These are phyloP conservation scores for Scophthalmus maximus DNA, from an alignment of 2,113 vertebrate genomes.

Conservation along the genomic window DNA sequence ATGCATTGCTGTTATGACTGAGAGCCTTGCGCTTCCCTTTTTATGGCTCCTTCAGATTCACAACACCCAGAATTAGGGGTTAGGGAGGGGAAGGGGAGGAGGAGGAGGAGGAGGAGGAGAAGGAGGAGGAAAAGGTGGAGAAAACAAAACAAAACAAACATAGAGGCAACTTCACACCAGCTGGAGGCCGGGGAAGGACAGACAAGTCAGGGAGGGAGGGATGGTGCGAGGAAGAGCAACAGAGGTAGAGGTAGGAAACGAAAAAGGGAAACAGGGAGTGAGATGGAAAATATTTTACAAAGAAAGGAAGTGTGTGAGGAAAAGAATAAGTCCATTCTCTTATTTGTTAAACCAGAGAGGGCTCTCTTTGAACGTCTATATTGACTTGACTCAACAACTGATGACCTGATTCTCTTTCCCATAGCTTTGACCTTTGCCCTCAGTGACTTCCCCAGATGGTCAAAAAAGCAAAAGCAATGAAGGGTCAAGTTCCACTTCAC, in stretches of 20 bases:
- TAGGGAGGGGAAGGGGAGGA: slow-evolving; percentile 24
- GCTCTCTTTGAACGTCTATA: slow-evolving; percentile 34
- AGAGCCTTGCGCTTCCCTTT: slow-evolving; percentile 80
- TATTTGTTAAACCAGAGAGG: neutral
- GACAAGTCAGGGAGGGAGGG: slow-evolving; percentile 37
- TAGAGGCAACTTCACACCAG: slow-evolving; percentile 62
- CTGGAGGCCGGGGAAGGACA: slow-evolving; percentile 18
- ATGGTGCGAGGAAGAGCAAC: slow-evolving; percentile 10
- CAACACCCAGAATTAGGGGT: slow-evolving; percentile 75
- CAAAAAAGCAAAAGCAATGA: slow-evolving; percentile 56
- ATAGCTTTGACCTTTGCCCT: slow-evolving; percentile 72
- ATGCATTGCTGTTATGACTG: slow-evolving; percentile 83
- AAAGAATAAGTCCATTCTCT: neutral
- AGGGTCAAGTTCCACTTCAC: slow-evolving; percentile 70
- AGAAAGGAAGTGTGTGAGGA: neutral
- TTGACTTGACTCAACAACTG: slow-evolving; percentile 50
- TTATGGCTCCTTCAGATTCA: slow-evolving; percentile 82
- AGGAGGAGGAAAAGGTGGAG: slow-evolving; percentile 31
- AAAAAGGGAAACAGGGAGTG: neutral
- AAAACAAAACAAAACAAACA: slow-evolving; percentile 78
- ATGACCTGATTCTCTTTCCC: slow-evolving; percentile 61
- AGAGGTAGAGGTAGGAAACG: neutral
- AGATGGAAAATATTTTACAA: neutral
- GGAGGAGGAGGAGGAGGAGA: slow-evolving; percentile 29
- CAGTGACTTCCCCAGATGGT: slow-evolving; percentile 63